Percentiles rank a stretch among this genome's conserved stretches.
Conservation (phyloP, 2,888 invertebrate species). For the Tanytarsus gracilentus region DNA sequence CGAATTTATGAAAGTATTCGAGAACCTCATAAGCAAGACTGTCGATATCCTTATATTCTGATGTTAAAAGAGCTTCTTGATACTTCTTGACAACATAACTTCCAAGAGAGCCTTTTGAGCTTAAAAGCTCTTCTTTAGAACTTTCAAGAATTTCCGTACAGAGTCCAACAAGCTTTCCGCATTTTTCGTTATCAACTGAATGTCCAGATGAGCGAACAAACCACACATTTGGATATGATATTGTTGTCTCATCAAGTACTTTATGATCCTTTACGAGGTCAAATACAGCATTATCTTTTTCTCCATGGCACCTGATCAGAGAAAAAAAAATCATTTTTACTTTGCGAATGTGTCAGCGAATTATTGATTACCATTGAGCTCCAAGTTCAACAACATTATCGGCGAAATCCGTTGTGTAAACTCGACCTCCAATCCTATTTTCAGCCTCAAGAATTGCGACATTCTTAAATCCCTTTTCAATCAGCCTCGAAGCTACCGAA, state of each 20-base stretch:
- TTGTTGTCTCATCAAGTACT: constrained; percentile 36
- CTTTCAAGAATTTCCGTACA: constrained; percentile 40
- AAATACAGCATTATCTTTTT: constrained; percentile 10
- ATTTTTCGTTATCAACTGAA: constrained; percentile 38
- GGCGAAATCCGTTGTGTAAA: constrained; percentile 44
- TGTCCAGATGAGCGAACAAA: constrained; percentile 41
- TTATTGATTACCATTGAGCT: constrained; percentile 11
- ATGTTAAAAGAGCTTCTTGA: not conserved
- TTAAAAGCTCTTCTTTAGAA: constrained; percentile 36
- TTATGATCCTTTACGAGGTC: constrained; percentile 17
- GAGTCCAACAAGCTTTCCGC: constrained; percentile 38
- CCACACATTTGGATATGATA: constrained; percentile 36
- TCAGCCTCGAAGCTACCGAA: constrained; percentile 46
- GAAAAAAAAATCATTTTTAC: constrained; percentile 37
- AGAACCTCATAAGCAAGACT: not conserved
- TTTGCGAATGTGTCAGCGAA: constrained; percentile 33
- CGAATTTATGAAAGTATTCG: constrained; percentile 21
- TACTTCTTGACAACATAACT: constrained; percentile 37
- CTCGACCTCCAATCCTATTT: constrained; percentile 46
- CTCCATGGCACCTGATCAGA: constrained; percentile 19
- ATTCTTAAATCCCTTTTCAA: constrained; percentile 43
- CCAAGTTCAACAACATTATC: constrained; percentile 31
- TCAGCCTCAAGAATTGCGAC: constrained; percentile 46
- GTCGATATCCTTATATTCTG: constrained; percentile 9
- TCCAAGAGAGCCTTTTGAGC: constrained; percentile 38